Conservation (phyloP, 2,113 vertebrate genomes). For the Gymnarchus niloticus region DNA sequence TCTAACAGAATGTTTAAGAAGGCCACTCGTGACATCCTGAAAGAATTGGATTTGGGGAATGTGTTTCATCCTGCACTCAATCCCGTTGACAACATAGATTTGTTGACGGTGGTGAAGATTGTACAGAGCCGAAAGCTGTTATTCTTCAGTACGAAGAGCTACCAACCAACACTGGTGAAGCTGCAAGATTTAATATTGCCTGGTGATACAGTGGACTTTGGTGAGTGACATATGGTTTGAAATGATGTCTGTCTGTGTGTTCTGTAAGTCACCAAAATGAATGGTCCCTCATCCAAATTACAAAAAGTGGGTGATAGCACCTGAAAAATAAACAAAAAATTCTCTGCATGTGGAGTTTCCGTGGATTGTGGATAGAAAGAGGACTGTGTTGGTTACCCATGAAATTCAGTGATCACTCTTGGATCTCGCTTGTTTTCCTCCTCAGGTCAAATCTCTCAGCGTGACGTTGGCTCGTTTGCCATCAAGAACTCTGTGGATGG, state of each 20-base stretch:
- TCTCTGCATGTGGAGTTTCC: neutral
- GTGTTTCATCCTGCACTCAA: neutral
- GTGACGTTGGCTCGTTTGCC: neutral
- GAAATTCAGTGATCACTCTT: neutral
- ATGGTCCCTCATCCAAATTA: neutral
- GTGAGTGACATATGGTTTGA: constrained; percentile 5
- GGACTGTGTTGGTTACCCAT: neutral
- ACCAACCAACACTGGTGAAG: neutral
- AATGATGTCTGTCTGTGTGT: neutral
- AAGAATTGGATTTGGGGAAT: neutral
- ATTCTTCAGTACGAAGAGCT: neutral
- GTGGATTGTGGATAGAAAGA: neutral
- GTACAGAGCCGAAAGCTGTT: neutral
- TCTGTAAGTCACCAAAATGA: neutral
- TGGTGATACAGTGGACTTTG: constrained; percentile 15
- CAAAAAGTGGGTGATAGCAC: neutral
- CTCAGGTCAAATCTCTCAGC: neutral
- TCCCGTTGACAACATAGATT: neutral
- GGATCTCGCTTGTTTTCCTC: neutral
- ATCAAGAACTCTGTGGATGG: neutral
- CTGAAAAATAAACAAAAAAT: neutral
- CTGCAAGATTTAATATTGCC: neutral
- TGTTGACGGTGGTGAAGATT: constrained; percentile 17
- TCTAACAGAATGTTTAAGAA: constrained; percentile 3
- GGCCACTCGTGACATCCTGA: neutral